A percentile compares a stretch with the other conserved stretches of the same genome.
Conservation (phyloP, 2,113 vertebrate species). For the Micronisus gabar region DNA sequence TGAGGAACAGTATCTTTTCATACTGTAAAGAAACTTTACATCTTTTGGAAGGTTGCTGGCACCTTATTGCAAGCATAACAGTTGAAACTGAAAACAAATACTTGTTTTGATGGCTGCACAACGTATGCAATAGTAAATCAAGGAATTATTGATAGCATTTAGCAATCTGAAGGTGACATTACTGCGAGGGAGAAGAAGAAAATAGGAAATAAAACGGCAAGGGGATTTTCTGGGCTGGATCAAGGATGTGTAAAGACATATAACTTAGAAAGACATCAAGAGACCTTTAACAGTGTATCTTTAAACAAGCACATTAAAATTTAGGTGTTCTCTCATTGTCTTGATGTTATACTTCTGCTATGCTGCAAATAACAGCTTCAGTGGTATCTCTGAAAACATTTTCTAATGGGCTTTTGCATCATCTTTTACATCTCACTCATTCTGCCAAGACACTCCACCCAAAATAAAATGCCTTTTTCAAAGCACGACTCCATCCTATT, state of each 20-base stretch:
- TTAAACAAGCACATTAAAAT: not conserved
- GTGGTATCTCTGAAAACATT: not conserved
- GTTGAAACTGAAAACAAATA: not conserved
- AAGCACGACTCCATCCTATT: not conserved
- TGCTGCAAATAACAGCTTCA: not conserved
- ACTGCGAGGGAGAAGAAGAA: not conserved
- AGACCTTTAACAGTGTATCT: not conserved
- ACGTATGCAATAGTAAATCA: not conserved
- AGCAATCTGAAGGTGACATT: not conserved
- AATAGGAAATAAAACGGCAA: not conserved
- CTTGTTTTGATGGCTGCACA: not conserved
- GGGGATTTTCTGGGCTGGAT: not conserved
- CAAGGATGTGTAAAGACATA: not conserved
- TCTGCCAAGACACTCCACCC: not conserved
- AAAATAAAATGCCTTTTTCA: not conserved
- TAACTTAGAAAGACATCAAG: not conserved
- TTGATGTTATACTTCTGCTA: not conserved
- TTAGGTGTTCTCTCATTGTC: not conserved
- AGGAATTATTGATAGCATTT: not conserved
- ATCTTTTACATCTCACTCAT: not conserved
- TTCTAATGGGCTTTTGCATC: not conserved
- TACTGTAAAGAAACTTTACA: not conserved
- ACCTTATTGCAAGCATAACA: not conserved
- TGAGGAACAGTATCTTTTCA: not conserved
- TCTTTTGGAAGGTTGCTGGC: not conserved